Evolutionary conservation across 1,140 invertebrate species (phyloP).

Genomic region (Drosophila orosa): DNA sequence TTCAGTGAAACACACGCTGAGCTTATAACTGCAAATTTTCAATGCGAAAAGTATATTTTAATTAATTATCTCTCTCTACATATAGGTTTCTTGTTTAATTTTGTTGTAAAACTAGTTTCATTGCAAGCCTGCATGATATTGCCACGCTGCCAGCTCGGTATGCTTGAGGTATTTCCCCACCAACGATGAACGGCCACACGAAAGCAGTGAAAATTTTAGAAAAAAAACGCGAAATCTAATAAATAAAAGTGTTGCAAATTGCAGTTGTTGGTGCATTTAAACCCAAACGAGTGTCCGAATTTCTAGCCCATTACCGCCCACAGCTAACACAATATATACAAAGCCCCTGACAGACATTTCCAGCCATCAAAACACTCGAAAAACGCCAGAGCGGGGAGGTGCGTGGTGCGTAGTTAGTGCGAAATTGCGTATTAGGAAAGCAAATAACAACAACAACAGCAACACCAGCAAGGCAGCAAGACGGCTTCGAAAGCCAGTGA

Average conservation of each 20-base stretch:
- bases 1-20: background rate
- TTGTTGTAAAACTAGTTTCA: background rate
- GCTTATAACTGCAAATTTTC: background rate
- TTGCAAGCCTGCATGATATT: background rate
- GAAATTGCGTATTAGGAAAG: conserved; percentile 75
- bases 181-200: conserved; percentile 30
- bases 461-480: conserved; percentile 6
- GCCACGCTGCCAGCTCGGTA: conserved; percentile 24
- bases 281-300: conserved; percentile 10
- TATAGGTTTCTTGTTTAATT: background rate
- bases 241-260: conserved; percentile 47
- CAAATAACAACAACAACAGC: conserved; percentile 54
- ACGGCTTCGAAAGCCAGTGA: conserved; percentile 39
- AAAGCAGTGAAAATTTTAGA: conserved; percentile 54
- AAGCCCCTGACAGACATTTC: conserved; percentile 15
- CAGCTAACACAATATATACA: conserved; percentile 11
- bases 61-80: fast-evolving
- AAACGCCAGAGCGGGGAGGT: conserved; percentile 27
- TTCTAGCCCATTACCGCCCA: conserved; percentile 4
- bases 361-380: conserved; percentile 23
- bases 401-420: conserved; percentile 64
- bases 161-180: conserved; percentile 18
- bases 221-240: conserved; percentile 48
- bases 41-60: background rate
- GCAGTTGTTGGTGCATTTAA: conserved; percentile 50